phyloP scores from a whole-genome alignment of 2,888 invertebrate species.

The Heliconius erato region DNA sequence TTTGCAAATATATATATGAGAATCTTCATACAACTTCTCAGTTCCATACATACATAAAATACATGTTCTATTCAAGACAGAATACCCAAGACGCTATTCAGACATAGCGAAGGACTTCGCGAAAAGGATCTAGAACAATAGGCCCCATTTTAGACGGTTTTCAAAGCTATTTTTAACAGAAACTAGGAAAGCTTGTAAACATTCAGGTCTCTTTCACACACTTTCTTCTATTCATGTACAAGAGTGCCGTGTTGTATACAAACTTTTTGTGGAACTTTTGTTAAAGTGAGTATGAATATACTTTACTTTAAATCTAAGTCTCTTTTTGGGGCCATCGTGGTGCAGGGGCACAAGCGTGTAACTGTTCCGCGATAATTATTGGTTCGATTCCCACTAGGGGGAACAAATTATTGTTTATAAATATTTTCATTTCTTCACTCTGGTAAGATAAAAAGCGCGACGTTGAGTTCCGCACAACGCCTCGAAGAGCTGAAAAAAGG shows the following conservation, averaged over 20 bases:
- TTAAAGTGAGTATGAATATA: background rate
- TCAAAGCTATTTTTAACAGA: constrained; percentile 30
- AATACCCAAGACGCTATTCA: background rate
- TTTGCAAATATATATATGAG: background rate
- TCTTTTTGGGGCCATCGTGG: too few species aligned
- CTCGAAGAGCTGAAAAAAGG: too few species aligned
- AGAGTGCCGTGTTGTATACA: background rate
- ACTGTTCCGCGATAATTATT: too few species aligned
- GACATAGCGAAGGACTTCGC: constrained; percentile 9
- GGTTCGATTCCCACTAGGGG: too few species aligned
- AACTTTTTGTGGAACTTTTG: background rate
- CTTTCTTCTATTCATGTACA: constrained; percentile 6
- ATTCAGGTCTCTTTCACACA: constrained; percentile 16
- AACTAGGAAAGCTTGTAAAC: constrained; percentile 29
- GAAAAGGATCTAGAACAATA: constrained; percentile 29
- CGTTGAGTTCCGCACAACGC: too few species aligned
- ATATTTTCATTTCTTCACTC: too few species aligned
- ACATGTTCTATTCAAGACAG: background rate
- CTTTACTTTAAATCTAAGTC: background rate
- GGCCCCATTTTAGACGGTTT: constrained; percentile 21
- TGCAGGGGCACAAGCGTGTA: too few species aligned
- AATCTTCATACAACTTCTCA: too few species aligned
- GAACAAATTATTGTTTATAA: too few species aligned
- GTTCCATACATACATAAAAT: too few species aligned
- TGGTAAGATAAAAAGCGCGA: too few species aligned